These are phyloP conservation scores for Clarias macrocephalus DNA, from an alignment of 2,113 vertebrate genomes.

Conservation along the genomic window DNA sequence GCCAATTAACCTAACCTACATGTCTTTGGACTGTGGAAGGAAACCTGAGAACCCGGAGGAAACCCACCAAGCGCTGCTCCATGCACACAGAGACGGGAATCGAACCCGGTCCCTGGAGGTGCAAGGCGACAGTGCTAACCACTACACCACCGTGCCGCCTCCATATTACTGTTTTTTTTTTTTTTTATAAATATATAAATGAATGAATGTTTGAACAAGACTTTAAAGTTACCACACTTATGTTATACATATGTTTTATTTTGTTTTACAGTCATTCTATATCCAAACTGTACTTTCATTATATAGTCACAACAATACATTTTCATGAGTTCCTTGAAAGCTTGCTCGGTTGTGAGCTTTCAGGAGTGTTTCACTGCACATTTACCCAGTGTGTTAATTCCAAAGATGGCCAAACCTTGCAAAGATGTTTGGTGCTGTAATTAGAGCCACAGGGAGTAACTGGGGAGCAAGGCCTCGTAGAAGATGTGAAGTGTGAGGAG, in stretches of 20 bases:
- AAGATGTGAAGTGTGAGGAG: constrained; percentile 12
- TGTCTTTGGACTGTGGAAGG: too few relatives aligned
- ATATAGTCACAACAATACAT: not conserved
- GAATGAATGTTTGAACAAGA: not conserved
- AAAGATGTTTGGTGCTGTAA: constrained; percentile 20
- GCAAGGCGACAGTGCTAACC: too few relatives aligned
- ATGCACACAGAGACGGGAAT: too few relatives aligned
- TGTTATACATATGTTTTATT: not conserved
- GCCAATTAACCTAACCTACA: too few relatives aligned
- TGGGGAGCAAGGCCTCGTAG: not conserved
- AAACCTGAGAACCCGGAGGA: too few relatives aligned
- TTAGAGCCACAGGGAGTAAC: constrained; percentile 29
- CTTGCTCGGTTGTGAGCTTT: not conserved
- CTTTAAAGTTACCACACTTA: not conserved
- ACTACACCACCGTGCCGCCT: too few relatives aligned
- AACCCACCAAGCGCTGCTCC: too few relatives aligned
- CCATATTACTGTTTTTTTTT: too few relatives aligned
- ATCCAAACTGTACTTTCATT: not conserved
- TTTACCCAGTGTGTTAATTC: constrained; percentile 13
- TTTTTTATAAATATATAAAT: too few relatives aligned
- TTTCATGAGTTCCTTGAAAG: constrained; percentile 4
- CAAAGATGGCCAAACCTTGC: constrained; percentile 9
- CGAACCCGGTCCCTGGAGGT: too few relatives aligned
- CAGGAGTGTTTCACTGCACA: not conserved
- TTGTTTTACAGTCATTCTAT: not conserved